Base-by-base conservation (phyloP, 2,888 invertebrate genomes). In the Ferdinandea cuprea region DNA sequence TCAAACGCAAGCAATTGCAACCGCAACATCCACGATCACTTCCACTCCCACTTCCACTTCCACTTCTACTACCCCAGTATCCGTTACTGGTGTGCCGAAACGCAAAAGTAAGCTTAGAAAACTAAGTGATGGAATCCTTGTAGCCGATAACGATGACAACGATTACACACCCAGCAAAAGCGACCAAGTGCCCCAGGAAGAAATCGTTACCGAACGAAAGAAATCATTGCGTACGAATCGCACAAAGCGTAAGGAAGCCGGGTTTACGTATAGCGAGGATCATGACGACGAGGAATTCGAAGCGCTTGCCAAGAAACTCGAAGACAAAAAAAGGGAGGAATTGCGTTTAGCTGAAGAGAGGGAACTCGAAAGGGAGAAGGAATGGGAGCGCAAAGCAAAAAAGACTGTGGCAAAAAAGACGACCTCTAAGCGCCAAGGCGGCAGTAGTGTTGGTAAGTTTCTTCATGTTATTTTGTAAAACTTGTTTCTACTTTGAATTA, bases 231-330 rank as follows among this genome's bases (percentile, higher is more conserved):
- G 87, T 0, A 86, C 86, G 7, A 87, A 87, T 54, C 86, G 87
- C 9, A 85, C 86, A 21, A 86, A 86, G 25, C 86, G 87, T 15
- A 81, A 86, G 13, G 87, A 87, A 66, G 85, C 86, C 52, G 87
- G 85, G 3, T 87, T 86, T 48, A 86, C 86, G n/a, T 87, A 87
- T 32, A 87, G 87, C 52, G 87, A 86, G 73, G 87, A 86, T 30
- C 86, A 87, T 25, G 79, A 85, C 17, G 87, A 87, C 13, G 86
- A 86, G n/a, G 86, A 86, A 28, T 78, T 84, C 44, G 85, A 86
- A 21, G 84, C 78, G n/a, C 21, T 78, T 28, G 71, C 85, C 13
- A 71, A 66, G 46, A 85, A 85, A 52, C 76, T 85, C 28, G 84
- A 85, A 19, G 61, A 73, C 7, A 79, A 79, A 17, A 76, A 79